phyloP scores from a whole-genome alignment of 2,888 invertebrate species.

The Cryptus viduatorius region DNA sequence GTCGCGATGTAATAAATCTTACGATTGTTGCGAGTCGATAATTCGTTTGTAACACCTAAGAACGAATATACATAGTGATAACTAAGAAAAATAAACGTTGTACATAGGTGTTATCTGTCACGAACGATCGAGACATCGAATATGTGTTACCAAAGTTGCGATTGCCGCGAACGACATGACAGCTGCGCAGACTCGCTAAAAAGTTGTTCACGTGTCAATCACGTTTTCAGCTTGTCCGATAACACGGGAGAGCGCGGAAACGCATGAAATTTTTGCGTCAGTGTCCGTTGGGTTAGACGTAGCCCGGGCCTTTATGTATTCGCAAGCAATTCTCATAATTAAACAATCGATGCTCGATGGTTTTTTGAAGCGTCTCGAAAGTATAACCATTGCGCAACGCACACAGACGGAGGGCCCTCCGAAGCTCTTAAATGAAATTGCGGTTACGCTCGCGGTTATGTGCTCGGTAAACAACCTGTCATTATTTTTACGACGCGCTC shows the following conservation, averaged over 20 bases:
- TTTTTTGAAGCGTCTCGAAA: slow-evolving; percentile 29
- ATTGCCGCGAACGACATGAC: neutral
- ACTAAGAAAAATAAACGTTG: slow-evolving; percentile 75
- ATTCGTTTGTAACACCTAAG: slow-evolving; percentile 75
- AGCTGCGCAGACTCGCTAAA: slow-evolving; percentile 22
- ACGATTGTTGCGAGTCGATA: slow-evolving; percentile 79
- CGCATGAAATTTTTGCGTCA: slow-evolving; percentile 2
- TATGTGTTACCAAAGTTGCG: slow-evolving; percentile 35
- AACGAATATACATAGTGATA: slow-evolving; percentile 68
- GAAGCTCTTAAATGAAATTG: slow-evolving; percentile 71
- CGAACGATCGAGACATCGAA: slow-evolving; percentile 67
- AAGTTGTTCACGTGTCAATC: slow-evolving; percentile 28
- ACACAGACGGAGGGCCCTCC: slow-evolving; percentile 16
- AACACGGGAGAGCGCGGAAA: neutral
- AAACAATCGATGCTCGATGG: slow-evolving; percentile 57
- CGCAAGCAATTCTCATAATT: slow-evolving; percentile 49
- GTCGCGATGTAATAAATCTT: slow-evolving; percentile 76
- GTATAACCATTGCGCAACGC: slow-evolving; percentile 48
- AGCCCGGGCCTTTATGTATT: neutral
- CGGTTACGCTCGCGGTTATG: slow-evolving; percentile 68
- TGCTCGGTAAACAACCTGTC: slow-evolving; percentile 66
- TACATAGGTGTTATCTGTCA: slow-evolving; percentile 65
- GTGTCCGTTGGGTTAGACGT: neutral
- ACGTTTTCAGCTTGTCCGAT: slow-evolving; percentile 4
- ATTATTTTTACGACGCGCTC: slow-evolving; percentile 68